A percentile compares a stretch with the other conserved stretches of the same genome.
phyloP scores from a whole-genome alignment of 2,113 vertebrate genomes.

The Sialia sialis region DNA sequence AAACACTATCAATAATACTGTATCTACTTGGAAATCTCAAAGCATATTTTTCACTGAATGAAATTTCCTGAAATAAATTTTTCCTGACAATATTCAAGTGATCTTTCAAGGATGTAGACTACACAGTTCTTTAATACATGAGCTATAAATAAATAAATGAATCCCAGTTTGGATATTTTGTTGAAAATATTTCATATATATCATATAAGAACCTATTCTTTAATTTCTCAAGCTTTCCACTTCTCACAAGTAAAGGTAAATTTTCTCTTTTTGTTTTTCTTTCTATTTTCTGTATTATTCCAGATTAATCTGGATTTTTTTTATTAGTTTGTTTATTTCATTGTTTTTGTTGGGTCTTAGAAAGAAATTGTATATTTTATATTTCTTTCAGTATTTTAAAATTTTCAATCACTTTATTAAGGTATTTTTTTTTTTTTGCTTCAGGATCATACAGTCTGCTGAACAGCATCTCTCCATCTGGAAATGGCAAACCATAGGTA shows the following conservation, averaged over 20 bases:
- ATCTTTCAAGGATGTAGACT: neutral
- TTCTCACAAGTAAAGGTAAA: neutral
- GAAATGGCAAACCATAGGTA: neutral
- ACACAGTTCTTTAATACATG: neutral
- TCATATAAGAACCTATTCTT: neutral
- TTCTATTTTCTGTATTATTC: neutral
- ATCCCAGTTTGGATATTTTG: neutral
- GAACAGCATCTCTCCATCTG: neutral
- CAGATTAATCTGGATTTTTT: accelerated
- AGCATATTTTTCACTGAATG: neutral
- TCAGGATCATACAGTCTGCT: neutral
- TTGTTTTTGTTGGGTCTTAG: neutral
- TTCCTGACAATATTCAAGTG: neutral
- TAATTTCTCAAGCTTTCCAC: neutral
- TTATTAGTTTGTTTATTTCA: neutral
- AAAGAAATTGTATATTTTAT: neutral
- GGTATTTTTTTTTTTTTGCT: accelerated
- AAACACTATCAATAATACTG: neutral
- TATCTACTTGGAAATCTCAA: neutral
- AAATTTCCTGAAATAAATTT: neutral
- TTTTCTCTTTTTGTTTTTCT: neutral
- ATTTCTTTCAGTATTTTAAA: neutral
- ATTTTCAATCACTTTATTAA: neutral
- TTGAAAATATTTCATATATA: neutral
- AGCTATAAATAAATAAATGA: neutral